Evolutionary conservation across 2,113 vertebrate species (phyloP).

Genomic region (Maccullochella peelii): DNA sequence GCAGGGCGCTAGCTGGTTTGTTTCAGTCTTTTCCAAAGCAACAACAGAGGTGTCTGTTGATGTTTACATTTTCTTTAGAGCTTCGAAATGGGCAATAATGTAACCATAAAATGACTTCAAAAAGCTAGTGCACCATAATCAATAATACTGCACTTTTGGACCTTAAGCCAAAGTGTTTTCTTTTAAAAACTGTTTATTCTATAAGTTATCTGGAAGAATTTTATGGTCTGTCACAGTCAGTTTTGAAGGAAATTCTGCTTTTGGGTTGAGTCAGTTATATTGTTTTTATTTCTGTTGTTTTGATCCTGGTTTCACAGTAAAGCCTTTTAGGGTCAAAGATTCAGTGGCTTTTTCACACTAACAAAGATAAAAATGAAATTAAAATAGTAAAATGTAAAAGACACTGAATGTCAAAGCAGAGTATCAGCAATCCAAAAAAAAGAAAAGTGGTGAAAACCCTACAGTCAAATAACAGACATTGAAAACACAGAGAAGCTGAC

Average conservation of each 20-base stretch:
- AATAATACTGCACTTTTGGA: conserved; percentile 1
- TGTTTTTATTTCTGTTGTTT: neutral
- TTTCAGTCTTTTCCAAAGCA: neutral
- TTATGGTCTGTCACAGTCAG: conserved; percentile 27
- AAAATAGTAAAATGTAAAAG: conserved; percentile 7
- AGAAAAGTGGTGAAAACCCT: neutral
- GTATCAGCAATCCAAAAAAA: neutral
- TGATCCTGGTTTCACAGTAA: neutral
- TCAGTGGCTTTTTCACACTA: neutral
- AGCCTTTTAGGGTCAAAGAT: neutral
- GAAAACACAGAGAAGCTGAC: neutral
- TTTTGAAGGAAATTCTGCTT: conserved; percentile 7
- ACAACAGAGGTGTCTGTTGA: neutral
- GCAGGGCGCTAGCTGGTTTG: neutral
- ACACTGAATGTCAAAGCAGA: neutral
- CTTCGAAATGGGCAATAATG: neutral
- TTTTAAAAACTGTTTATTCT: neutral
- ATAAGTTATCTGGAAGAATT: conserved; percentile 11
- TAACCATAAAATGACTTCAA: conserved; percentile 27
- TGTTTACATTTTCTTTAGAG: neutral
- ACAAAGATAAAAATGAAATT: neutral
- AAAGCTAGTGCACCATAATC: neutral
- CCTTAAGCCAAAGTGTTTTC: neutral
- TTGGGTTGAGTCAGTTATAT: neutral
- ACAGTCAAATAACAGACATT: neutral